Conservation (phyloP, 2,797 vertebrate species). For the Hippocampus kuda region DNA sequence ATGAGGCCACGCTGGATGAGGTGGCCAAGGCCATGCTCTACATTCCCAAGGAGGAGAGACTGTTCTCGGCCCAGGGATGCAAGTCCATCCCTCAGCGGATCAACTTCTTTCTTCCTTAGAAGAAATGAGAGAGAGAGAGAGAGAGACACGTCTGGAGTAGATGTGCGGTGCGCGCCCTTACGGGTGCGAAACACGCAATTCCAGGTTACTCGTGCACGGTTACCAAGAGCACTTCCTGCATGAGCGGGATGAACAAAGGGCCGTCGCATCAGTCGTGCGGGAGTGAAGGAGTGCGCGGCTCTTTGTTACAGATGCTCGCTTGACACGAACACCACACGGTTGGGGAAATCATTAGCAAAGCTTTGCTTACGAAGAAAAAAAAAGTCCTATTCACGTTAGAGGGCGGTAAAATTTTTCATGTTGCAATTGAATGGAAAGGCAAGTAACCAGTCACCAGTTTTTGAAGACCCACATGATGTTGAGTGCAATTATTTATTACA, state of each 20-base stretch:
- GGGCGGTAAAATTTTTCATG: not conserved
- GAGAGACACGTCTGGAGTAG: slow-evolving; percentile 26
- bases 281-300: not conserved
- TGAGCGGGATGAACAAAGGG: not conserved
- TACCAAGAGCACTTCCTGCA: slow-evolving; percentile 17
- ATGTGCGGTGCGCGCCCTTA: slow-evolving; percentile 13
- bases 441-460: too few relatives aligned
- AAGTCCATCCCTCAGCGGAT: slow-evolving; percentile 92
- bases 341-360: not conserved
- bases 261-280: not conserved
- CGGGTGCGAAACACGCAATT: slow-evolving; percentile 33
- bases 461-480: too few relatives aligned
- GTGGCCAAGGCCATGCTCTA: slow-evolving; percentile 85
- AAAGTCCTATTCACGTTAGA: not conserved
- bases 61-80: slow-evolving; percentile 93
- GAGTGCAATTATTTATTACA: too few relatives aligned
- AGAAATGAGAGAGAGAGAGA: slow-evolving; percentile 29
- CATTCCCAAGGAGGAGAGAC: slow-evolving; percentile 81
- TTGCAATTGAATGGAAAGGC: too few relatives aligned
- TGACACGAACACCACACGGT: not conserved
- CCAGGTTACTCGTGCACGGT: slow-evolving; percentile 34
- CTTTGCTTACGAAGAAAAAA: not conserved
- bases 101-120: slow-evolving; percentile 81
- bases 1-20: slow-evolving; percentile 72
- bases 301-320: not conserved